These are phyloP conservation scores for Actinostola sp. DNA, from an alignment of 92 coral and sea anemone genomes.

Conservation along the genomic window DNA sequence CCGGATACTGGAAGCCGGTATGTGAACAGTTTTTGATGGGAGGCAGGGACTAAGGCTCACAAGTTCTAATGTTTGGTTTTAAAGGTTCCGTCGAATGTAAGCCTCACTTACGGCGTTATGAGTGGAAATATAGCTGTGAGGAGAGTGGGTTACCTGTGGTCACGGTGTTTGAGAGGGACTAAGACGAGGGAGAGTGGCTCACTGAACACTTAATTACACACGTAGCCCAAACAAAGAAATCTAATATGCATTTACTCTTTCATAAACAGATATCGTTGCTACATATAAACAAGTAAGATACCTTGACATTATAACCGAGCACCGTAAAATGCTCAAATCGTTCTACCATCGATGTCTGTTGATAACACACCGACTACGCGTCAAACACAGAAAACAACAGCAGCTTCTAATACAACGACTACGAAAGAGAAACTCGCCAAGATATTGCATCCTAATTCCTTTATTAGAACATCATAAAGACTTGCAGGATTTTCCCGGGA, in stretches of 20 bases:
- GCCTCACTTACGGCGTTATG: no score
- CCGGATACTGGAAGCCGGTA: no score
- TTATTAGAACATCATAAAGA: background rate
- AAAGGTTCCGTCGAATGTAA: no score
- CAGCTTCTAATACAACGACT: background rate
- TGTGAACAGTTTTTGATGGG: no score
- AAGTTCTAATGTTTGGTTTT: no score
- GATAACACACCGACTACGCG: background rate
- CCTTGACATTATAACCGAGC: background rate
- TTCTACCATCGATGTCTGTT: slow-evolving; percentile 7
- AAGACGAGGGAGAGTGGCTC: no score
- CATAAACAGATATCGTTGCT: background rate
- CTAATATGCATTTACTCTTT: background rate
- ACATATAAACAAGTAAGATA: background rate
- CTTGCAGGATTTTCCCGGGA: background rate
- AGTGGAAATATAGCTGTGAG: no score
- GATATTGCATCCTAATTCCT: background rate
- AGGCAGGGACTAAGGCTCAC: no score
- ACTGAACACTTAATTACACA: no score
- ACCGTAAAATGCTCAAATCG: slow-evolving; percentile 14
- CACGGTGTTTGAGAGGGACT: no score
- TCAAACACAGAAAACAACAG: slow-evolving; percentile 21
- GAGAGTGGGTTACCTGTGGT: no score
- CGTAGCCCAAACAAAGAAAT: no score
- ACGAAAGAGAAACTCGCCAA: background rate